Percentiles rank a stretch among this genome's conserved stretches.
phyloP scores from a whole-genome alignment of 1,140 invertebrate species.

The Brachionus plicatilis region DNA sequence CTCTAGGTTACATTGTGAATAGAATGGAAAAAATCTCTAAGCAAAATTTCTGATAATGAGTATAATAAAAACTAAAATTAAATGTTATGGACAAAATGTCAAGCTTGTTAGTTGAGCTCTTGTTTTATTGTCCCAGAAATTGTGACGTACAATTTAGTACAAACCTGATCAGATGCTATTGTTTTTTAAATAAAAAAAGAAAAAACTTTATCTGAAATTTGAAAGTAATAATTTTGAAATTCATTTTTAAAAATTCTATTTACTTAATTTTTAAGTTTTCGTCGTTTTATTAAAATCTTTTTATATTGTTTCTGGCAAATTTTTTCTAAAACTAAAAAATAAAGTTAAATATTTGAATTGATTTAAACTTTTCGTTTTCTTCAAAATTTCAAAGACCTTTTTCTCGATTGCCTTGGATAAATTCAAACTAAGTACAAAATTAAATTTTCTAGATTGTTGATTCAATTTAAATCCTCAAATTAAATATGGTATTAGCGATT shows the following conservation, averaged over 20 bases:
- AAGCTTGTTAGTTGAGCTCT: background rate
- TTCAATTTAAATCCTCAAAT: background rate
- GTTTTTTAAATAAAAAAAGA: background rate
- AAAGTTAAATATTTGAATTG: conserved; percentile 7
- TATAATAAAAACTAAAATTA: background rate
- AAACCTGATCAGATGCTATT: background rate
- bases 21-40: background rate
- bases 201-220: background rate
- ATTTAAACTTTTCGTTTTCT: conserved; percentile 5
- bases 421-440: background rate
- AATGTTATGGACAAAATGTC: conserved; percentile 6
- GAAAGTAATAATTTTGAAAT: background rate
- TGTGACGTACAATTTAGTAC: background rate
- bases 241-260: background rate
- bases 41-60: background rate
- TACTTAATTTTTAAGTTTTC: background rate
- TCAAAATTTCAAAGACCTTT: conserved; percentile 1
- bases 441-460: background rate
- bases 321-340: background rate
- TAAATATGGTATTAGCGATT: background rate
- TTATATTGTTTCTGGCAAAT: background rate
- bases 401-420: background rate
- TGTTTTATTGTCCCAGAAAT: background rate
- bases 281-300: conserved; percentile 9
- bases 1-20: background rate